These are phyloP conservation scores for Mormyrus lacerda DNA, from an alignment of 2,113 vertebrate species.

Conservation along the genomic window DNA sequence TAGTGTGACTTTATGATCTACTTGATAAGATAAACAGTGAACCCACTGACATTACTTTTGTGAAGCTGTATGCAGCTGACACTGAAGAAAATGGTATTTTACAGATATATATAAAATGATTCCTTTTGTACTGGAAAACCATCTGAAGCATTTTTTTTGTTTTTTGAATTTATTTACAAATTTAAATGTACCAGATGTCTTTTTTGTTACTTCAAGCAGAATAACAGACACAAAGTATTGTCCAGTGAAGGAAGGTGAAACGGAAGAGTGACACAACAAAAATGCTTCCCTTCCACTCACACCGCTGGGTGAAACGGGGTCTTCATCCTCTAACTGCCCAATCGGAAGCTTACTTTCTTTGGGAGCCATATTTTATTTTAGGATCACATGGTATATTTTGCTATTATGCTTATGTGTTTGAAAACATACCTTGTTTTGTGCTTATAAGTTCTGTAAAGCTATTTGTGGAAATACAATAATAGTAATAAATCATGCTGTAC, in stretches of 20 bases:
- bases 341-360: background rate
- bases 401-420: background rate
- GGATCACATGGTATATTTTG: background rate
- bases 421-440: slow-evolving; percentile 2
- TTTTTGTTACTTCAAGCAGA: background rate
- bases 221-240: background rate
- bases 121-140: background rate
- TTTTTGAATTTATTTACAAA: background rate
- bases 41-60: background rate
- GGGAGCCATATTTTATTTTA: background rate
- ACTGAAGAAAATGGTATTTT: background rate
- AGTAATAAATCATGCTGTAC: background rate
- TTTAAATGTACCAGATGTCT: background rate
- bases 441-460: background rate
- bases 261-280: background rate
- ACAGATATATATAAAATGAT: background rate
- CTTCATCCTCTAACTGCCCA: background rate
- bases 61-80: background rate
- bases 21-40: slow-evolving; percentile 8
- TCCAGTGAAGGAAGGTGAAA: background rate
- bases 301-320: background rate
- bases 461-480: background rate
- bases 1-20: background rate
- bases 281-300: background rate
- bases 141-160: background rate